A percentile compares a stretch with the other conserved stretches of the same genome.
Evolutionary conservation across 2,888 invertebrate species (phyloP).

Genomic region (Malthinus seriepunctatus): DNA sequence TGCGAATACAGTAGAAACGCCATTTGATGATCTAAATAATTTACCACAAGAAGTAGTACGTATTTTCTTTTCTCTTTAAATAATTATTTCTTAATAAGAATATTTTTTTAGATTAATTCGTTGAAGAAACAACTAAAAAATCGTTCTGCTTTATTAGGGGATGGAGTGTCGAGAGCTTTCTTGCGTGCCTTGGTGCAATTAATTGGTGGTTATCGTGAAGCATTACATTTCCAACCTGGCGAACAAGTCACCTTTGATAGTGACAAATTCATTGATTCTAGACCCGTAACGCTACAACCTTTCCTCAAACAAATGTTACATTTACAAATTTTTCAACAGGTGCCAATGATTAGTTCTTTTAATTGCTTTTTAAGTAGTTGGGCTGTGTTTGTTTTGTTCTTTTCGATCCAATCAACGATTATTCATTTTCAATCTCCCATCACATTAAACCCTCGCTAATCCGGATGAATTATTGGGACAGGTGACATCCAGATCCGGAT

Average conservation of each 20-base stretch:
- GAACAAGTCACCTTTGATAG: slow-evolving; percentile 82
- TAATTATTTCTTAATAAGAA: background rate
- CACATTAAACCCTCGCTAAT: too few relatives aligned
- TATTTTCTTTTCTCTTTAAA: slow-evolving; percentile 17
- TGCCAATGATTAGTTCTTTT: slow-evolving; percentile 43
- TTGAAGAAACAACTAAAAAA: slow-evolving; percentile 78
- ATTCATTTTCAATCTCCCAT: too few relatives aligned
- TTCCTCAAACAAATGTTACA: slow-evolving; percentile 90
- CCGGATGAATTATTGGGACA: too few relatives aligned
- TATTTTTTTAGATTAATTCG: slow-evolving; percentile 64
- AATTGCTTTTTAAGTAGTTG: background rate
- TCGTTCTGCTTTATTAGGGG: slow-evolving; percentile 78
- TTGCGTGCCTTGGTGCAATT: slow-evolving; percentile 87
- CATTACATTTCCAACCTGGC: slow-evolving; percentile 74
- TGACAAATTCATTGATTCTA: slow-evolving; percentile 85
- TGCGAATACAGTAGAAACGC: slow-evolving; percentile 80
- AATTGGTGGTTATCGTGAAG: slow-evolving; percentile 94
- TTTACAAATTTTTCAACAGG: slow-evolving; percentile 93
- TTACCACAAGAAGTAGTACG: slow-evolving; percentile 89
- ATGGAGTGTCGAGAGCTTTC: slow-evolving; percentile 92
- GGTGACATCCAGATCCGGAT: too few relatives aligned
- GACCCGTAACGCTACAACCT: slow-evolving; percentile 82
- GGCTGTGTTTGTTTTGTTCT: background rate
- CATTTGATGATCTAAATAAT: slow-evolving; percentile 87
- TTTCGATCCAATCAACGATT: too few relatives aligned